These are phyloP conservation scores for Tyria jacobaeae DNA, from an alignment of 2,888 invertebrate genomes.

Conservation along the genomic window DNA sequence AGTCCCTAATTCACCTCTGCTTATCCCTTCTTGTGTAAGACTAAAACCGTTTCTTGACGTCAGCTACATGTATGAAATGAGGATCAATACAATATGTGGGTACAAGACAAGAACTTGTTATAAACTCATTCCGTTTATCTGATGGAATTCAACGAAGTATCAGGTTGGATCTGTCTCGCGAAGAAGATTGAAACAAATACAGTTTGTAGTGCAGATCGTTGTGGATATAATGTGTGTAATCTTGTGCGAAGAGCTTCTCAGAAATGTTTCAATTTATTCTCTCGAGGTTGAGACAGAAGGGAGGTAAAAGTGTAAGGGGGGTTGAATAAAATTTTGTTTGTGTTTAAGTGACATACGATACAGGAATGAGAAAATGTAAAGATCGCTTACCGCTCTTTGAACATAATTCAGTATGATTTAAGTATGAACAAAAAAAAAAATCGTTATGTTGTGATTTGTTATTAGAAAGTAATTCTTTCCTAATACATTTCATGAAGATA, in stretches of 20 bases:
- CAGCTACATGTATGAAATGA: neutral
- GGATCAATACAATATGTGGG: neutral
- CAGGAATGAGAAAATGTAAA: neutral
- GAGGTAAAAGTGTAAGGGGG: constrained; percentile 6
- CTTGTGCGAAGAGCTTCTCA: constrained; percentile 3
- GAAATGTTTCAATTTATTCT: constrained; percentile 46
- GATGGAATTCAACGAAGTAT: neutral
- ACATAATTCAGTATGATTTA: too few species aligned
- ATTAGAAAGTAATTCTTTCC: too few species aligned
- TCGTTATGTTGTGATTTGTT: too few species aligned
- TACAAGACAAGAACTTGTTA: neutral
- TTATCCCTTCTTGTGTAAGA: too few species aligned
- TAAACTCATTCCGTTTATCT: neutral
- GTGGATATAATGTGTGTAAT: constrained; percentile 14
- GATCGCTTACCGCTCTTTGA: neutral
- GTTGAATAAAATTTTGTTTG: neutral
- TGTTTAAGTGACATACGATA: neutral
- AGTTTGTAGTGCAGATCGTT: neutral
- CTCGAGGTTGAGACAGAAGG: constrained; percentile 26
- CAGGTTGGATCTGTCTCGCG: neutral
- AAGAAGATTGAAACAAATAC: constrained; percentile 16
- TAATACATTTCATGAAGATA: too few species aligned
- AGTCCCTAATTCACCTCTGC: too few species aligned
- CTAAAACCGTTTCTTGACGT: too few species aligned
- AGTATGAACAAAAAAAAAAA: too few species aligned